These are phyloP conservation scores for Alces alces DNA, from an alignment of 2,113 vertebrate species.

Conservation along the genomic window DNA sequence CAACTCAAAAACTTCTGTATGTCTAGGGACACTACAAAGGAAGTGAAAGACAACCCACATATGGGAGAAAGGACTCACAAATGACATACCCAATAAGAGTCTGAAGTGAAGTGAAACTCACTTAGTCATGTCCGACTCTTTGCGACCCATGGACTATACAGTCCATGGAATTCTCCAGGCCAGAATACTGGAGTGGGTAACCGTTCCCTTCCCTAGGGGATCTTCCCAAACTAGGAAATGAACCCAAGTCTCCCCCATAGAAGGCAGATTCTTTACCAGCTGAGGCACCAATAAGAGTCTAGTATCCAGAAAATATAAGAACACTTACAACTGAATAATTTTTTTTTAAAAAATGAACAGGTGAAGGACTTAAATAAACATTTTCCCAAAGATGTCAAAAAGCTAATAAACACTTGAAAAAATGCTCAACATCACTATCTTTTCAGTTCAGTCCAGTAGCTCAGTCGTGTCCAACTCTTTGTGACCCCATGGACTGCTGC, in stretches of 20 bases:
- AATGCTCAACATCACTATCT: not conserved
- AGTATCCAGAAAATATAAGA: not conserved
- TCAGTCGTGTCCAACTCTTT: not conserved
- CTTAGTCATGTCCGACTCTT: accelerated
- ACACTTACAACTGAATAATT: not conserved
- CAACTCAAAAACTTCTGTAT: not conserved
- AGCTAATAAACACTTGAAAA: not conserved
- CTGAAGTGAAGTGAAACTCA: not conserved
- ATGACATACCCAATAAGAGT: not conserved
- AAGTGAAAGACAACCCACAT: not conserved
- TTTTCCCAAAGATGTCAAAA: not conserved
- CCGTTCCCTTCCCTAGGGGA: not conserved
- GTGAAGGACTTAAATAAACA: not conserved
- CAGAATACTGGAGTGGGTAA: not conserved
- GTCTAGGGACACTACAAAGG: not conserved
- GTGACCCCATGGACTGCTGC: not conserved
- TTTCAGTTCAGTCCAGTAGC: not conserved
- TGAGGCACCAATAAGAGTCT: not conserved
- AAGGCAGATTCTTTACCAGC: not conserved
- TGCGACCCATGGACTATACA: not conserved
- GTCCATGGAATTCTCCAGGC: not conserved
- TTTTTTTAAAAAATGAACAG: not conserved
- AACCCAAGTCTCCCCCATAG: not conserved
- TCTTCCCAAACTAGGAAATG: not conserved
- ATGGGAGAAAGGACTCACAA: not conserved